Evolutionary conservation across 2,113 vertebrate species (phyloP).

Genomic region (Otolemur garnettii): DNA sequence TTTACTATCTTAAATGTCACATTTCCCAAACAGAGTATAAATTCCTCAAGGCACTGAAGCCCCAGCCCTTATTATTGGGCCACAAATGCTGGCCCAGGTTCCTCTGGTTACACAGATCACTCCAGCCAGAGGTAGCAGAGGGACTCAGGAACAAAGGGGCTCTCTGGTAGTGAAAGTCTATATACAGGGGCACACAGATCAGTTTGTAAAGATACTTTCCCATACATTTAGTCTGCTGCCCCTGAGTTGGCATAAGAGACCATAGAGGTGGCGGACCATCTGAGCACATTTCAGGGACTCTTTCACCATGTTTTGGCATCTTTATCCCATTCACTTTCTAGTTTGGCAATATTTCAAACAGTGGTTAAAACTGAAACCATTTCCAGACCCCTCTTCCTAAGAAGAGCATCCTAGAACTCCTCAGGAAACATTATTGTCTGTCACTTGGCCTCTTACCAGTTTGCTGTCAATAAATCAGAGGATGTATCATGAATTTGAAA

Average conservation of each 20-base stretch:
- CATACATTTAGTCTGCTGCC: neutral
- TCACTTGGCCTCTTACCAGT: constrained; percentile 38
- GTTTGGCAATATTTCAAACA: constrained; percentile 25
- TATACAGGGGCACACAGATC: neutral
- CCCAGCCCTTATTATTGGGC: neutral
- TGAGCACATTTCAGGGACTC: neutral
- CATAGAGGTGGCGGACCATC: neutral
- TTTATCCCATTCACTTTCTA: neutral
- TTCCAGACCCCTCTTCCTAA: constrained; percentile 38
- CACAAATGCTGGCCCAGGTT: neutral
- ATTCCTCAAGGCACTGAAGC: neutral
- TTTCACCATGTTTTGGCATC: neutral
- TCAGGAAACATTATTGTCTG: constrained; percentile 20
- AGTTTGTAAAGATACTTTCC: neutral
- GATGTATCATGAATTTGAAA: constrained; percentile 14
- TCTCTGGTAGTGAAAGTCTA: neutral
- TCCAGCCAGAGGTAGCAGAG: neutral
- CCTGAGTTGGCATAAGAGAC: neutral
- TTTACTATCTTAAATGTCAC: neutral
- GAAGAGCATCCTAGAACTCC: constrained; percentile 42
- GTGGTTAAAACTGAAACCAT: constrained; percentile 43
- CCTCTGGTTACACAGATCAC: neutral
- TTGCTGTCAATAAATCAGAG: constrained; percentile 24
- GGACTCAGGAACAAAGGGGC: neutral
- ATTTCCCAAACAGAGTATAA: neutral